These are phyloP conservation scores for Dolichomitus sp. DNA, from an alignment of 2,888 invertebrate genomes.

Conservation along the genomic window DNA sequence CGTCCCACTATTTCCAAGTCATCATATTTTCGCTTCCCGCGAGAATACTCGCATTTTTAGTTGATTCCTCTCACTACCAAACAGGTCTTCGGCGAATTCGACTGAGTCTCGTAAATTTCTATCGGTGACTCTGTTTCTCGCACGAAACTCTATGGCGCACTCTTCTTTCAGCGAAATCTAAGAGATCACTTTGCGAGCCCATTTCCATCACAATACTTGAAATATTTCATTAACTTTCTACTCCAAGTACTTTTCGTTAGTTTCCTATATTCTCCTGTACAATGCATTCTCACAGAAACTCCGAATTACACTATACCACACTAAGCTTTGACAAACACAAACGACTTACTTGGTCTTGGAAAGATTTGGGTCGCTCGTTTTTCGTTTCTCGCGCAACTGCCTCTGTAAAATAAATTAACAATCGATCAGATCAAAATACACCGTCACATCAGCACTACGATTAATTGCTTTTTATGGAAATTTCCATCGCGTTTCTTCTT, in stretches of 20 bases:
- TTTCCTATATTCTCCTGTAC: neutral
- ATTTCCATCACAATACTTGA: too few species aligned
- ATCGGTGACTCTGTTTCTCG: too few species aligned
- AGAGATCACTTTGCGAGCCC: too few species aligned
- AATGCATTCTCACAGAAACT: slow-evolving; percentile 6
- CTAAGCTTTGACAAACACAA: neutral
- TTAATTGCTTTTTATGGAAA: neutral
- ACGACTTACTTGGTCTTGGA: slow-evolving; percentile 90
- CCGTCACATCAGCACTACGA: neutral
- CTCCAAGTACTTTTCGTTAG: neutral
- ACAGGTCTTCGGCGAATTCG: too few species aligned
- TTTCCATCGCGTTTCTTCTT: neutral
- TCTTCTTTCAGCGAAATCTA: too few species aligned
- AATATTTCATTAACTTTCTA: too few species aligned
- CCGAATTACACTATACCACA: neutral
- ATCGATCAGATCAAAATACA: slow-evolving; percentile 7
- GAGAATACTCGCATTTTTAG: too few species aligned
- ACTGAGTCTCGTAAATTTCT: too few species aligned
- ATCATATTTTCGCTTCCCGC: too few species aligned
- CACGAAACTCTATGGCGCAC: too few species aligned
- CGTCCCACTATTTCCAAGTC: too few species aligned
- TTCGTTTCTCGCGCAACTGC: slow-evolving; percentile 90
- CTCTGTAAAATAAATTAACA: slow-evolving; percentile 86
- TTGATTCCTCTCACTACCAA: too few species aligned
- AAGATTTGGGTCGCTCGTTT: slow-evolving; percentile 94